Conservation (phyloP, 2,113 vertebrate species). For the Glaucidium brasilianum region DNA sequence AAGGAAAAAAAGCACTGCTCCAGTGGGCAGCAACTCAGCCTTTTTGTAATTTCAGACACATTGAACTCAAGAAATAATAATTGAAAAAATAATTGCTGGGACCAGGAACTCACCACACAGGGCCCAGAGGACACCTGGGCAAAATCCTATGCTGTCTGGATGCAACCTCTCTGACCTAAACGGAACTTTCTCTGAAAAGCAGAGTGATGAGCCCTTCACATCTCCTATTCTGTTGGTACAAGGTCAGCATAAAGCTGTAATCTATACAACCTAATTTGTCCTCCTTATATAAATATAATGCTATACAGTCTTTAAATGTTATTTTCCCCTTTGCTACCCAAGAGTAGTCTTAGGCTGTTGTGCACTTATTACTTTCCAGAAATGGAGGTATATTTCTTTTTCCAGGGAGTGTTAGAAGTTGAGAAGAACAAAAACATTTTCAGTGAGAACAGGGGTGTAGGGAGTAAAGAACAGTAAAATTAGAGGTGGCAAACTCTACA, state of each 20-base stretch:
- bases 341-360: not conserved
- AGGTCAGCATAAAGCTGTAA: not conserved
- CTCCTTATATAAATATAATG: not conserved
- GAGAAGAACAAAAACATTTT: not conserved
- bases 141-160: not conserved
- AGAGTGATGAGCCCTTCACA: accelerated
- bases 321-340: not conserved
- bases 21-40: not conserved
- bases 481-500: not conserved
- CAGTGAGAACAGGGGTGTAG: not conserved
- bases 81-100: not conserved
- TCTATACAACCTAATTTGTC: not conserved
- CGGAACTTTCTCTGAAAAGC: not conserved
- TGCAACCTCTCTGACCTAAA: not conserved
- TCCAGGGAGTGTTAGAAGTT: not conserved
- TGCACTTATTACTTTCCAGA: not conserved
- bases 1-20: not conserved
- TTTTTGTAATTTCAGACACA: not conserved
- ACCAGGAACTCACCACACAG: not conserved
- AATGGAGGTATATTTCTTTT: not conserved
- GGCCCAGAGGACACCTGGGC: not conserved
- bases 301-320: not conserved
- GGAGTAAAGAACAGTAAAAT: not conserved
- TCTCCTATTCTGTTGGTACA: not conserved
- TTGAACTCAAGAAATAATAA: not conserved